These are phyloP conservation scores for Brachyhypopomus gauderio DNA, from an alignment of 2,113 vertebrate genomes.

Conservation along the genomic window DNA sequence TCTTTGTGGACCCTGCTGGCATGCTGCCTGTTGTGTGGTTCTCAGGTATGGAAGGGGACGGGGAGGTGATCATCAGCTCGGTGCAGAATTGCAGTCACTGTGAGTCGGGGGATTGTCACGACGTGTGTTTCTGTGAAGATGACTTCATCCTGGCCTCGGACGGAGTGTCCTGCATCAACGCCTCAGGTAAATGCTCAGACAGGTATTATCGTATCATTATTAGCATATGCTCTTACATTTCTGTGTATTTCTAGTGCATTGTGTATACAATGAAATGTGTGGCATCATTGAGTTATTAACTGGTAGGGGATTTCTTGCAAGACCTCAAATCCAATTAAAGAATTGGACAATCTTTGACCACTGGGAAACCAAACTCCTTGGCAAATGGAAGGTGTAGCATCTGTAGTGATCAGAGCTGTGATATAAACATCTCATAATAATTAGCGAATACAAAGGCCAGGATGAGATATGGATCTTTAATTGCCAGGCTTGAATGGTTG, in stretches of 20 bases:
- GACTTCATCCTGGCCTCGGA: conserved; percentile 83
- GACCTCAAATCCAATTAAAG: too few relatives aligned
- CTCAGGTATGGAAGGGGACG: conserved; percentile 89
- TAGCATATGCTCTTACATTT: background rate
- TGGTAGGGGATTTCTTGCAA: too few relatives aligned
- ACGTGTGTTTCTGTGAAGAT: conserved; percentile 88
- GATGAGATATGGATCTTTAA: too few relatives aligned
- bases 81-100: conserved; percentile 97
- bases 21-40: background rate
- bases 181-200: conserved; percentile 61
- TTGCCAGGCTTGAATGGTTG: too few relatives aligned
- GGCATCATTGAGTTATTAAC: background rate
- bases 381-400: background rate
- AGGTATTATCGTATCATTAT: background rate
- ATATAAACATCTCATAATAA: too few relatives aligned
- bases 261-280: background rate
- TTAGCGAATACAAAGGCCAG: too few relatives aligned
- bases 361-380: background rate
- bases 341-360: too few relatives aligned
- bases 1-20: background rate
- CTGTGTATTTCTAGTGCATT: background rate
- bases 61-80: conserved; percentile 91
- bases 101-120: conserved; percentile 86
- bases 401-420: background rate
- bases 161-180: conserved; percentile 82